Percentiles rank a stretch among this genome's conserved stretches.
These are phyloP conservation scores for Cuniculus paca DNA, from an alignment of 2,797 vertebrate species.

Conservation along the genomic window DNA sequence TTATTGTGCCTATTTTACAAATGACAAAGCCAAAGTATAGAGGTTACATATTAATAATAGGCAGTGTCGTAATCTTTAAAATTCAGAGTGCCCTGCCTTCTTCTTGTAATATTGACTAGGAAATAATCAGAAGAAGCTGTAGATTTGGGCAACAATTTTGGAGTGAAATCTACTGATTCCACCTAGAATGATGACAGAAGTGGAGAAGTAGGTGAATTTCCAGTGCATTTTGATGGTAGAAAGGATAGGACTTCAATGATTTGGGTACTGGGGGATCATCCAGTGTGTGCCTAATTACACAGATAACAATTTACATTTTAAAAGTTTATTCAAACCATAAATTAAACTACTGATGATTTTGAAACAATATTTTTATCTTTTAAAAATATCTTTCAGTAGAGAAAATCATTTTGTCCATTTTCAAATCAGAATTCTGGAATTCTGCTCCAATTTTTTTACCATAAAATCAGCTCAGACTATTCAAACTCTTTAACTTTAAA, in stretches of 20 bases:
- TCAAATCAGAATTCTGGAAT: not conserved
- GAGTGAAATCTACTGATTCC: not conserved
- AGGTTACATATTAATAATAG: not conserved
- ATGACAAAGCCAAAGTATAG: not conserved
- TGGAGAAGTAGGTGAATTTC: not conserved
- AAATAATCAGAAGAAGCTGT: not conserved
- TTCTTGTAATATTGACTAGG: not conserved
- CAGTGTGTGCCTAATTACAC: not conserved
- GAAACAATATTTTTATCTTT: not conserved
- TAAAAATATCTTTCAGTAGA: not conserved
- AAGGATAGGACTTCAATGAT: not conserved
- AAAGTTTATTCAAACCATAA: not conserved
- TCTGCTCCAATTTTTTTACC: not conserved
- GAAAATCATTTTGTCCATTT: not conserved
- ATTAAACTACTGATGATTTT: not conserved
- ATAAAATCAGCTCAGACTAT: not conserved
- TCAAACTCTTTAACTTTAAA: not conserved
- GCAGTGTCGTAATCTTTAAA: not conserved
- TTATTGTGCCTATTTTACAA: constrained; percentile 4
- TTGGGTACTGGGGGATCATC: not conserved
- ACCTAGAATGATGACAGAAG: not conserved
- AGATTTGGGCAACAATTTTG: not conserved
- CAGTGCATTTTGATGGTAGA: not conserved
- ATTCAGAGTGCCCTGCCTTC: not conserved
- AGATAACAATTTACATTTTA: not conserved